Conservation (phyloP, 2,888 invertebrate species). For the Shargacucullia verbasci region DNA sequence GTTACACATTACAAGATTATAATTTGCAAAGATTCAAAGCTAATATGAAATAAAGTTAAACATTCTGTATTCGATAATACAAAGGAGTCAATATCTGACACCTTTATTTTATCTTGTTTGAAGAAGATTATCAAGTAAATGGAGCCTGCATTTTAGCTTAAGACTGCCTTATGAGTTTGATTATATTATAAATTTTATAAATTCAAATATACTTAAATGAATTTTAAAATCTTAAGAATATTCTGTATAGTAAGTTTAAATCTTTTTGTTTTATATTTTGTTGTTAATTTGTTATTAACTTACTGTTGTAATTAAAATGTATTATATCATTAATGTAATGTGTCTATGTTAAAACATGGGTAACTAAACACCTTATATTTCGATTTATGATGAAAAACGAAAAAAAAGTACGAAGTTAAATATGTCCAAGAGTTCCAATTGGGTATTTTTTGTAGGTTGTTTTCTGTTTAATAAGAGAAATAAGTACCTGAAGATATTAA, state of each 20-base stretch:
- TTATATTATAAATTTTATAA: slow-evolving; percentile 25
- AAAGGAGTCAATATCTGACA: slow-evolving; percentile 7
- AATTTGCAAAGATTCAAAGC: background rate
- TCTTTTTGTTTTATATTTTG: slow-evolving; percentile 42
- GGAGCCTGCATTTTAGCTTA: slow-evolving; percentile 54
- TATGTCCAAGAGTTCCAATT: slow-evolving; percentile 22
- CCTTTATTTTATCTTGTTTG: slow-evolving; percentile 23
- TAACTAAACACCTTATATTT: slow-evolving; percentile 12
- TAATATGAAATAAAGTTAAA: background rate
- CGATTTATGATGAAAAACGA: slow-evolving; percentile 5
- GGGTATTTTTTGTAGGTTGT: slow-evolving; percentile 38
- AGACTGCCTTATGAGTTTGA: slow-evolving; percentile 52
- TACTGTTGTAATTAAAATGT: slow-evolving; percentile 44
- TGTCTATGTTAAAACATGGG: slow-evolving; percentile 15
- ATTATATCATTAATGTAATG: slow-evolving; percentile 20
- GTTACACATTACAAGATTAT: background rate
- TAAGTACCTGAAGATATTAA: slow-evolving; percentile 57
- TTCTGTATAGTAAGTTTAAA: slow-evolving; percentile 26
- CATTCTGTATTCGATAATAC: background rate
- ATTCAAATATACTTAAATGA: slow-evolving; percentile 15
- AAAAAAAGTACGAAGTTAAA: slow-evolving; percentile 32
- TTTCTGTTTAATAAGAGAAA: slow-evolving; percentile 36
- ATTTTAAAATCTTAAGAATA: slow-evolving; percentile 14
- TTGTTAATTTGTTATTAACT: slow-evolving; percentile 52
- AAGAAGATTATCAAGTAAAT: slow-evolving; percentile 25